These are phyloP conservation scores for Lithosia quadra DNA, from an alignment of 2,888 invertebrate species.

Conservation along the genomic window DNA sequence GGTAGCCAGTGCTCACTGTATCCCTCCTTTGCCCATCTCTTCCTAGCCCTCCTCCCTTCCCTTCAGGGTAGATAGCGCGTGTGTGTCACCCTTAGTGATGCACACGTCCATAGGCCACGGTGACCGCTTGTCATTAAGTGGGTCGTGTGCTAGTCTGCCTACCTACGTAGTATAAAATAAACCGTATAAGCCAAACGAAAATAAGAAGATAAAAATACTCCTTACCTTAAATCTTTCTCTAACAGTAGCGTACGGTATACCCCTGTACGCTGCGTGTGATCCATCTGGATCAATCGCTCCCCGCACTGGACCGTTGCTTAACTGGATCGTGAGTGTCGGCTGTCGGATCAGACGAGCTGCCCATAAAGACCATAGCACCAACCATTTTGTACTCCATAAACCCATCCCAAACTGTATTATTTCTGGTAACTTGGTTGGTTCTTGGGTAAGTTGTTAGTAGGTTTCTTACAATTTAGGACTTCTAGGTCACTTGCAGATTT, in stretches of 20 bases:
- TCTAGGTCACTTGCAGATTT: neutral
- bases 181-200: constrained; percentile 11
- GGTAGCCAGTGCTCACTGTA: too few relatives aligned
- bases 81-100: too few relatives aligned
- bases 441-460: too few relatives aligned
- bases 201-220: constrained; percentile 68
- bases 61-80: too few relatives aligned
- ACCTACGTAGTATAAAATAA: too few relatives aligned
- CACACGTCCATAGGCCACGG: too few relatives aligned
- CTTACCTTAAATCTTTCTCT: constrained; percentile 68
- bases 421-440: too few relatives aligned
- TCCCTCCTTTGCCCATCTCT: too few relatives aligned
- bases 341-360: constrained; percentile 71
- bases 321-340: constrained; percentile 62
- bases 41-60: too few relatives aligned
- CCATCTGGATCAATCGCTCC: constrained; percentile 68
- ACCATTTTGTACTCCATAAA: constrained; percentile 59
- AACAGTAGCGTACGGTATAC: constrained; percentile 73
- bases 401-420: neutral
- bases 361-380: constrained; percentile 78
- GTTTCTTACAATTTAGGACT: neutral
- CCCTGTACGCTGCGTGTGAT: constrained; percentile 61
- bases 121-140: too few relatives aligned
- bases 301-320: constrained; percentile 64
- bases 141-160: too few relatives aligned